Percentiles rank a stretch among this genome's conserved stretches.
phyloP scores from a whole-genome alignment of 2,113 vertebrate genomes.

The Sceloporus tristichus region DNA sequence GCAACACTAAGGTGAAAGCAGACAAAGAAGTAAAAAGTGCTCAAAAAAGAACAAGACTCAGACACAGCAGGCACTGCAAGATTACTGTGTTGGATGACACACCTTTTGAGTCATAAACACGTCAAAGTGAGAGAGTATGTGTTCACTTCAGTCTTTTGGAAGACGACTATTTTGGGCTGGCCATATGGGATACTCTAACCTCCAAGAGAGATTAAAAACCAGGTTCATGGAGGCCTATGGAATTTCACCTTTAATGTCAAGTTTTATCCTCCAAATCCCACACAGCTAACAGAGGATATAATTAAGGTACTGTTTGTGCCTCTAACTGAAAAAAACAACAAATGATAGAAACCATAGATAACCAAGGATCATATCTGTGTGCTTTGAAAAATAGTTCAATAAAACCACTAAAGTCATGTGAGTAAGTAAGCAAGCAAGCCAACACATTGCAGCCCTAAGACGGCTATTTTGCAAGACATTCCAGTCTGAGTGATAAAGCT shows the following conservation, averaged over 20 bases:
- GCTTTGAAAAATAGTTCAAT: not conserved
- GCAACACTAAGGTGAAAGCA: conserved; percentile 71
- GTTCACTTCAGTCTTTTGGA: conserved; percentile 97
- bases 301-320: conserved; percentile 69
- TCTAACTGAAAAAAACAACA: rapidly evolving
- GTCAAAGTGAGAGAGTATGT: conserved; percentile 94
- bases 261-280: conserved; percentile 95
- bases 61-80: conserved; percentile 88
- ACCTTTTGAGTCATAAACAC: conserved; percentile 94
- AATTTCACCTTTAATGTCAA: conserved; percentile 88
- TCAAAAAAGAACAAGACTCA: conserved; percentile 87
- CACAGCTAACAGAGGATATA: conserved; percentile 97
- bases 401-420: not conserved
- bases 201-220: conserved; percentile 94
- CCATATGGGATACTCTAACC: conserved; percentile 86
- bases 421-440: not conserved
- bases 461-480: not conserved
- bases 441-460: not conserved
- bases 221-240: conserved; percentile 87
- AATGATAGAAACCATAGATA: not conserved
- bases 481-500: not conserved
- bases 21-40: conserved; percentile 81
- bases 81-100: conserved; percentile 92
- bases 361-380: not conserved
- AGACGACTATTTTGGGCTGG: conserved; percentile 95